Conservation (phyloP, 1,140 invertebrate species). For the Triops cancriformis region DNA sequence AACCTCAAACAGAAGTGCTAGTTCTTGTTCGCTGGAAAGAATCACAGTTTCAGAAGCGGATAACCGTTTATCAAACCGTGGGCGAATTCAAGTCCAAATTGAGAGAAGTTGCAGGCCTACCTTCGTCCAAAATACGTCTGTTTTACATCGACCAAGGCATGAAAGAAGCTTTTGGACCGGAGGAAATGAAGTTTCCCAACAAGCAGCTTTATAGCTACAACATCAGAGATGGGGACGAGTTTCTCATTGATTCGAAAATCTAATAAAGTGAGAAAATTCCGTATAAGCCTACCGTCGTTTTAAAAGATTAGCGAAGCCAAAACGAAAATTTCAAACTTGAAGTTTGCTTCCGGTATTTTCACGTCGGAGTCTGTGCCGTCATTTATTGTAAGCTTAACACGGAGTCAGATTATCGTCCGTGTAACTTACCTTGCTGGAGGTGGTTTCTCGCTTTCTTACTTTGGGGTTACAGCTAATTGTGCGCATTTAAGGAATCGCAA, state of each 20-base stretch:
- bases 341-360: too few relatives aligned
- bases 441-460: too few relatives aligned
- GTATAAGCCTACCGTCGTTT: not conserved
- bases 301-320: not conserved
- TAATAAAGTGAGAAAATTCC: slow-evolving; percentile 19
- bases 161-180: slow-evolving; percentile 53
- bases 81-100: slow-evolving; percentile 39
- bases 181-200: slow-evolving; percentile 77
- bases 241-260: slow-evolving; percentile 60
- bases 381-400: too few relatives aligned
- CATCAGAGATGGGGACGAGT: slow-evolving; percentile 79
- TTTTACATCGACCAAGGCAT: slow-evolving; percentile 68
- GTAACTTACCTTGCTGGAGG: too few relatives aligned
- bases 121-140: slow-evolving; percentile 70
- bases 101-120: slow-evolving; percentile 67
- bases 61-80: slow-evolving; percentile 42
- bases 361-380: too few relatives aligned
- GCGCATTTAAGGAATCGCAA: too few relatives aligned
- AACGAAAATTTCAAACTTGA: too few relatives aligned
- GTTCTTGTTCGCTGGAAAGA: slow-evolving; percentile 51
- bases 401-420: too few relatives aligned
- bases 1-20: slow-evolving; percentile 75
- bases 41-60: slow-evolving; percentile 50
- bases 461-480: too few relatives aligned
- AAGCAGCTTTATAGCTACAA: slow-evolving; percentile 86